These are phyloP conservation scores for Zeus faber DNA, from an alignment of 2,113 vertebrate species.

Conservation along the genomic window DNA sequence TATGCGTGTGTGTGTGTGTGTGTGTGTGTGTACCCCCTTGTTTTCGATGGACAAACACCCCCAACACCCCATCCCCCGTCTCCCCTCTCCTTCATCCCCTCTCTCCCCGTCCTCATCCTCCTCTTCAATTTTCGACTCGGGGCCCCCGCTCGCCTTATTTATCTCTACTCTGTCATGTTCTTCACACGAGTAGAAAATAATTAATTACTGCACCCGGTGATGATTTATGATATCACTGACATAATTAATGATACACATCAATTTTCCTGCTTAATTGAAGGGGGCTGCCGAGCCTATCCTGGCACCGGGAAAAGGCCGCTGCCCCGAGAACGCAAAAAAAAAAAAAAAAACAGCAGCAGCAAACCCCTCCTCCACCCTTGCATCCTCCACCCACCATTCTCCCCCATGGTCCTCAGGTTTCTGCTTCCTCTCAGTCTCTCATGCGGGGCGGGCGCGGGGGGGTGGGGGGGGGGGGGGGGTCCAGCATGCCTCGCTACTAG, in stretches of 20 bases:
- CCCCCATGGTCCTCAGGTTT: conserved; percentile 24
- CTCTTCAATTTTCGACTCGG: conserved; percentile 3
- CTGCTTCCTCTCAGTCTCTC: conserved; percentile 24
- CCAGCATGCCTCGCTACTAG: no score
- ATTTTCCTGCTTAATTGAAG: conserved; percentile 92
- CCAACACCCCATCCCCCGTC: conserved; percentile 29
- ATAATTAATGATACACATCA: conserved; percentile 97
- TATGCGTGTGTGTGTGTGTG: no score
- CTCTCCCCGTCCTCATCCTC: conserved; percentile 18
- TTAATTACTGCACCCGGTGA: conserved; percentile 89
- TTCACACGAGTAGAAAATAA: conserved; percentile 90
- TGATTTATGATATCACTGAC: conserved; percentile 97
- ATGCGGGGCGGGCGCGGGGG: no score
- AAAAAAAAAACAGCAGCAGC: no score
- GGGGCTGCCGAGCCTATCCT: conserved; percentile 72
- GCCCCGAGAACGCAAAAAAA: conserved; percentile 54
- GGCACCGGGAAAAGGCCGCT: conserved; percentile 69
- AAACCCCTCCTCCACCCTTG: conserved; percentile 18
- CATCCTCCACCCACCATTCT: no score
- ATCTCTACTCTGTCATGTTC: conserved; percentile 88
- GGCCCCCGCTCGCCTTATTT: conserved; percentile 75
- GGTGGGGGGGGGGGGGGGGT: no score
- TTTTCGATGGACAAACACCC: conserved; percentile 69
- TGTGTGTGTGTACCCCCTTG: no score
- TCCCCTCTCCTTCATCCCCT: conserved; percentile 33